Percentiles rank a stretch among this genome's conserved stretches.
These are phyloP conservation scores for Alligator sinensis DNA, from an alignment of 2,113 vertebrate species.

Conservation along the genomic window DNA sequence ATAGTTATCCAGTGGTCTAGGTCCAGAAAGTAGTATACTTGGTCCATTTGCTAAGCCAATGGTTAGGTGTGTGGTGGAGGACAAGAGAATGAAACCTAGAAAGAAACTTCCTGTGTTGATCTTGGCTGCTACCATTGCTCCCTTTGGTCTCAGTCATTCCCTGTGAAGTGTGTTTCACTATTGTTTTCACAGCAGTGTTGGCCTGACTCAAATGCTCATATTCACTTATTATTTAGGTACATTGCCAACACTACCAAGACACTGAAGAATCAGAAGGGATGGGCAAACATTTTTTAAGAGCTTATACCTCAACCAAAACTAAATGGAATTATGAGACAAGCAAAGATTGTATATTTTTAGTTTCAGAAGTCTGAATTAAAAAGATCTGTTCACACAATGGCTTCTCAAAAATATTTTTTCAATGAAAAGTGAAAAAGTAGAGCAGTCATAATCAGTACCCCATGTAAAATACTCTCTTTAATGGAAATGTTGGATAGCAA, in stretches of 20 bases:
- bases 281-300: rapidly evolving
- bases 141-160: neutral
- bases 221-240: neutral
- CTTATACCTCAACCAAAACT: neutral
- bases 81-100: neutral
- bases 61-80: rapidly evolving
- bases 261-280: neutral
- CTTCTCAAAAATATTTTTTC: neutral
- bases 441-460: neutral
- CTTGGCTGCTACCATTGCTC: rapidly evolving
- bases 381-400: neutral
- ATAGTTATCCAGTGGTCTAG: neutral
- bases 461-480: neutral
- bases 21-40: rapidly evolving
- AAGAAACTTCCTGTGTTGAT: neutral
- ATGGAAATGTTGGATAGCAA: neutral
- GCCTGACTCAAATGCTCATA: neutral
- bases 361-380: no score
- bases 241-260: neutral
- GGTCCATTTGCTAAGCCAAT: no score
- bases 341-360: neutral
- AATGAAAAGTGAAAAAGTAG: neutral
- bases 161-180: neutral
- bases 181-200: neutral
- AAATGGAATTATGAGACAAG: neutral